These are phyloP conservation scores for Anthopleura xanthogrammica DNA, from an alignment of 92 coral and sea anemone genomes.

Conservation along the genomic window DNA sequence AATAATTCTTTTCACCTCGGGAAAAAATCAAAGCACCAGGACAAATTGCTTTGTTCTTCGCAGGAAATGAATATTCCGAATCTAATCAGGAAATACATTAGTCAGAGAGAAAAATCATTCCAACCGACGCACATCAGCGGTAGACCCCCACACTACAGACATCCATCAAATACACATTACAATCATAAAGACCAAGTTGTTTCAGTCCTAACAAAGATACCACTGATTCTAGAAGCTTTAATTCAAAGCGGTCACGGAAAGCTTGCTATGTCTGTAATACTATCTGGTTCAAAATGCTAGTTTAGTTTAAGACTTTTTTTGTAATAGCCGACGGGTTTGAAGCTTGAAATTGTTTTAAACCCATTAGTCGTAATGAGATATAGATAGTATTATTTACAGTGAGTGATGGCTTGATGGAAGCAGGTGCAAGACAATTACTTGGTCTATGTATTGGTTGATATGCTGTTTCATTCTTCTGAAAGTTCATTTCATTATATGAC, in stretches of 20 bases:
- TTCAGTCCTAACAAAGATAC: neutral
- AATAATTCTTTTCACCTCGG: neutral
- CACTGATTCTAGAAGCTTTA: neutral
- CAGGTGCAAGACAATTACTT: neutral
- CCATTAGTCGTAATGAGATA: neutral
- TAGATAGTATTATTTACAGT: neutral
- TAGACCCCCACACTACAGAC: neutral
- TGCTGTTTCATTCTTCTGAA: neutral
- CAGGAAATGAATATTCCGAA: neutral
- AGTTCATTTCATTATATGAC: neutral
- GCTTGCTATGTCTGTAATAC: too few species aligned
- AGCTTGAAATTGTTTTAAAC: neutral
- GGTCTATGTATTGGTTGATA: neutral
- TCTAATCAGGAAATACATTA: neutral
- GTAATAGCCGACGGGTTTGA: neutral
- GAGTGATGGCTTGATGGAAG: neutral
- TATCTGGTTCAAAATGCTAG: too few species aligned
- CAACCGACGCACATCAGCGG: neutral
- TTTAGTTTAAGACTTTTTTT: neutral
- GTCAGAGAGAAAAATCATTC: neutral
- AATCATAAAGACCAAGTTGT: neutral
- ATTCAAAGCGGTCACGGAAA: neutral
- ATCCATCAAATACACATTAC: neutral
- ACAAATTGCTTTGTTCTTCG: neutral
- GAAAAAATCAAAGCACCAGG: neutral